These are phyloP conservation scores for Emydocephalus ijimae DNA, from an alignment of 2,113 vertebrate species.

Conservation along the genomic window DNA sequence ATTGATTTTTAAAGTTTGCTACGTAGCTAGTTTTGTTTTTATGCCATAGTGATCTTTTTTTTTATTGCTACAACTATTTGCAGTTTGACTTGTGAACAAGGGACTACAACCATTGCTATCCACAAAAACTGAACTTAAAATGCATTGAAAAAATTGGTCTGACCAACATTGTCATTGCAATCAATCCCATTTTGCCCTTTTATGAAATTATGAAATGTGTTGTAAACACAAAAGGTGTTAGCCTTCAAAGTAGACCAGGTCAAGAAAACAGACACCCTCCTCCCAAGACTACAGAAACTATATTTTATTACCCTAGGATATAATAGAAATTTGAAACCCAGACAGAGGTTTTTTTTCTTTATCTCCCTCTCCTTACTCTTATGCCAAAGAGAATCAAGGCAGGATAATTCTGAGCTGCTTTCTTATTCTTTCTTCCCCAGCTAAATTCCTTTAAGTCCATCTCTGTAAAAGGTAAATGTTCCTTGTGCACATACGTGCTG, in stretches of 20 bases:
- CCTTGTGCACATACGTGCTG: too few relatives aligned
- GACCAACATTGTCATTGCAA: too few relatives aligned
- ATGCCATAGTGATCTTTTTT: too few relatives aligned
- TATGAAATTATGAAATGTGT: background rate
- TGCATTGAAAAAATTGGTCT: too few relatives aligned
- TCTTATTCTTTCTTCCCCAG: background rate
- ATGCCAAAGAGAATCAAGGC: background rate
- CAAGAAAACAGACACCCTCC: background rate
- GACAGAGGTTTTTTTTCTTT: background rate
- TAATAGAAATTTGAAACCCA: background rate
- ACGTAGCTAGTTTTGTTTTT: too few relatives aligned
- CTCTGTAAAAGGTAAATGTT: background rate
- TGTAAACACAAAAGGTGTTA: background rate
- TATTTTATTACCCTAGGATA: background rate
- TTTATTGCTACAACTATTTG: too few relatives aligned
- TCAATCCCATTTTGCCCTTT: too few relatives aligned
- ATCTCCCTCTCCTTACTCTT: background rate
- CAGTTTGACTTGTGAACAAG: too few relatives aligned
- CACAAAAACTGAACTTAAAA: too few relatives aligned
- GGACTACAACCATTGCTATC: too few relatives aligned
- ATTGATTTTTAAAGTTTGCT: too few relatives aligned
- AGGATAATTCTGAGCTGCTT: conserved; percentile 6
- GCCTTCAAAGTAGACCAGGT: background rate
- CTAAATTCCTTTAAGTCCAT: background rate
- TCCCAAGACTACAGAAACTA: background rate